phyloP scores from a whole-genome alignment of 2,797 vertebrate species.

The Erethizon dorsatum region DNA sequence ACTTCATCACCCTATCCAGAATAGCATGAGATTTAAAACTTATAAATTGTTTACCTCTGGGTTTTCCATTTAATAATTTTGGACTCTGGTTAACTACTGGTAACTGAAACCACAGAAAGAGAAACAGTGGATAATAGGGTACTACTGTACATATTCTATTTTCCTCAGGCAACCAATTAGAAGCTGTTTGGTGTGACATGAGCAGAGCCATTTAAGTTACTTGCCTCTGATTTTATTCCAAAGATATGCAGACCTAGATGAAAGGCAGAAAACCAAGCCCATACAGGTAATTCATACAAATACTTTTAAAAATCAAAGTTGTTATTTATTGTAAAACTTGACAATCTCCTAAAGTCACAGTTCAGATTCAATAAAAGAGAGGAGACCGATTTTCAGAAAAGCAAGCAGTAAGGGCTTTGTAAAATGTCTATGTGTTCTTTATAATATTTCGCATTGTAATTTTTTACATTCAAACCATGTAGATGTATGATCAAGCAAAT shows the following conservation, averaged over 20 bases:
- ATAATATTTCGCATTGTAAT: not conserved
- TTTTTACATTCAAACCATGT: constrained; percentile 19
- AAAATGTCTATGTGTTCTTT: constrained; percentile 12
- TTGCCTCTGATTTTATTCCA: constrained; percentile 18
- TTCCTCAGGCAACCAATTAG: not conserved
- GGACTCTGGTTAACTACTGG: not conserved
- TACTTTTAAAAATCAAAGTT: not conserved
- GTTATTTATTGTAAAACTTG: not conserved
- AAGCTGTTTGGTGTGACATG: constrained; percentile 14
- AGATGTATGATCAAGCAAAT: not conserved
- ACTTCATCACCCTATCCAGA: not conserved
- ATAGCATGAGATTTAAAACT: not conserved
- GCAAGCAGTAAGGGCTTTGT: not conserved
- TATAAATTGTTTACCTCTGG: not conserved
- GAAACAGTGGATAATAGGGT: not conserved
- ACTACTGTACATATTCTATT: not conserved
- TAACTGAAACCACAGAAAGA: not conserved
- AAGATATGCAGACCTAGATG: not conserved
- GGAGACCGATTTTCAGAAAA: not conserved
- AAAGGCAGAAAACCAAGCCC: not conserved
- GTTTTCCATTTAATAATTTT: not conserved
- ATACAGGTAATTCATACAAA: constrained; percentile 4
- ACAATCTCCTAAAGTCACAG: not conserved
- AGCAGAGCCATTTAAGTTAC: not conserved
- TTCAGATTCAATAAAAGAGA: not conserved